Percentiles rank a stretch among this genome's conserved stretches.
These are phyloP conservation scores for Toxostoma redivivum DNA, from an alignment of 2,113 vertebrate species.

Conservation along the genomic window DNA sequence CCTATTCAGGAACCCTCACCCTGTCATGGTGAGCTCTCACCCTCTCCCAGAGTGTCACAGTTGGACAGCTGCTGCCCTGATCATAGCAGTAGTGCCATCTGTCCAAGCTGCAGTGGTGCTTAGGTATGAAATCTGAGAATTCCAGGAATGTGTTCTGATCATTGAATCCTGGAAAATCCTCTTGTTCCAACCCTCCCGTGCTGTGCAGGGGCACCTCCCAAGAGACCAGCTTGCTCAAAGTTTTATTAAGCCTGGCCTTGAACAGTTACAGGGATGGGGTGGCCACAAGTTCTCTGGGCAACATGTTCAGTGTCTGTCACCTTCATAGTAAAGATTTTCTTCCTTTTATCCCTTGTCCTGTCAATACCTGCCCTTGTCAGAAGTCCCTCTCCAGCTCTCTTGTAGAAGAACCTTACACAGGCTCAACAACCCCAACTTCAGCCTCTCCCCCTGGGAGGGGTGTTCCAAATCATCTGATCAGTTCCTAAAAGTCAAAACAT, in stretches of 20 bases:
- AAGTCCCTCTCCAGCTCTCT: neutral
- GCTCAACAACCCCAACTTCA: neutral
- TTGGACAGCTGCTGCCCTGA: neutral
- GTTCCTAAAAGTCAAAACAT: neutral
- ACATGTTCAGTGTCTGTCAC: too few species aligned
- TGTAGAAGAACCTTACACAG: neutral
- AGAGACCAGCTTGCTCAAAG: neutral
- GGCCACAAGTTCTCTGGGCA: too few species aligned
- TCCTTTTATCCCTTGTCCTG: neutral
- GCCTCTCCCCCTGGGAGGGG: too few species aligned
- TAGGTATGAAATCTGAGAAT: neutral
- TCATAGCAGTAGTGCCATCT: accelerated
- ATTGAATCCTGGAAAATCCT: neutral
- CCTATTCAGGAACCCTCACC: accelerated
- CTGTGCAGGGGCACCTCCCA: accelerated
- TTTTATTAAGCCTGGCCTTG: neutral
- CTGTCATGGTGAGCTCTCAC: accelerated
- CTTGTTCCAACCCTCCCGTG: accelerated
- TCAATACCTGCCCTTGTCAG: neutral
- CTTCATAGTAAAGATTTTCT: neutral
- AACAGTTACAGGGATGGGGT: neutral
- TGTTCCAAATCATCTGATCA: neutral
- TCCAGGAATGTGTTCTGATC: neutral
- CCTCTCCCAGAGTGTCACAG: accelerated
- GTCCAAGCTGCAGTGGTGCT: neutral